A percentile compares a stretch with the other conserved stretches of the same genome.
These are phyloP conservation scores for Eledona agricola DNA, from an alignment of 2,888 invertebrate genomes.

Conservation along the genomic window DNA sequence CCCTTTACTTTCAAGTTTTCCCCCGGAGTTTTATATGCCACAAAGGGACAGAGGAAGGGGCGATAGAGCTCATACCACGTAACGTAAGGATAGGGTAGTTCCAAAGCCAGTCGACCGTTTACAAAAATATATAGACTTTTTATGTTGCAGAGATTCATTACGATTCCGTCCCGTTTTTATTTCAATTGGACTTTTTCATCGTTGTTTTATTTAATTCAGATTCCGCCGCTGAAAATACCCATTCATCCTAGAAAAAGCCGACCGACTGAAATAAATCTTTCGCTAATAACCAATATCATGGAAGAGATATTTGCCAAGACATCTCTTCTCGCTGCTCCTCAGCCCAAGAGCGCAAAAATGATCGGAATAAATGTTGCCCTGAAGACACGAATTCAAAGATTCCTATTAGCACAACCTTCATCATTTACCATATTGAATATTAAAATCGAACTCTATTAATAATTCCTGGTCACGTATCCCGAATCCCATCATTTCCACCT, in stretches of 20 bases:
- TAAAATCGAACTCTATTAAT: slow-evolving; percentile 19
- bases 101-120: slow-evolving; percentile 43
- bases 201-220: slow-evolving; percentile 35
- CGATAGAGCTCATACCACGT: slow-evolving; percentile 43
- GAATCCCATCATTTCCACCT: slow-evolving; percentile 7
- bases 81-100: slow-evolving; percentile 41
- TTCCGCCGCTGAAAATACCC: slow-evolving; percentile 23
- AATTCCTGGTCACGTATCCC: slow-evolving; percentile 18
- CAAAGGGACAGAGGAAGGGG: slow-evolving; percentile 44
- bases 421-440: slow-evolving; percentile 18
- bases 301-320: slow-evolving; percentile 20
- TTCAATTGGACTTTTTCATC: slow-evolving; percentile 34
- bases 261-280: slow-evolving; percentile 22
- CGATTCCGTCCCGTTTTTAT: slow-evolving; percentile 33
- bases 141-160: slow-evolving; percentile 37
- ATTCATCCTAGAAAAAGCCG: slow-evolving; percentile 19
- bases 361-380: neutral
- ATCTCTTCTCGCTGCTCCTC: too few relatives aligned
- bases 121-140: slow-evolving; percentile 41
- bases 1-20: slow-evolving; percentile 49
- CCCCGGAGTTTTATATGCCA: slow-evolving; percentile 46
- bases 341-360: slow-evolving; percentile 5
- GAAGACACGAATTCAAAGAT: slow-evolving; percentile 3
- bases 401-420: slow-evolving; percentile 6
- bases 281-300: slow-evolving; percentile 21